These are phyloP conservation scores for Lynx canadensis DNA, from an alignment of 2,113 vertebrate genomes.

Conservation along the genomic window DNA sequence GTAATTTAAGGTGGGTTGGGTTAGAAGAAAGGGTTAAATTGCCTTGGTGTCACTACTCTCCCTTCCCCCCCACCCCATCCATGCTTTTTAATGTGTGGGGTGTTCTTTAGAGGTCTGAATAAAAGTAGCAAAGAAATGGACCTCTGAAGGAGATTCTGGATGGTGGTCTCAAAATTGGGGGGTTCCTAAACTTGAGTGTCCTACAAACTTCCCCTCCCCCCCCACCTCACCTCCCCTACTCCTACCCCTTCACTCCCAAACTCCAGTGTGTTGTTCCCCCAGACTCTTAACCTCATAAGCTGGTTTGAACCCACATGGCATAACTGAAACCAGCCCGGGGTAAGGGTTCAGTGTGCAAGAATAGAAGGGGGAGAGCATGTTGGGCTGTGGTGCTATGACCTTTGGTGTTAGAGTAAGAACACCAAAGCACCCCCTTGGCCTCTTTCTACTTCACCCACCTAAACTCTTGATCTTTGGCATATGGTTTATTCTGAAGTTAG, in stretches of 20 bases:
- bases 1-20: conserved; percentile 53
- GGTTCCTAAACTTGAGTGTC: conserved; percentile 77
- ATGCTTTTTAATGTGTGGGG: conserved; percentile 39
- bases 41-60: background rate
- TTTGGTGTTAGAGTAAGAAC: conserved; percentile 56
- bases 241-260: conserved; percentile 73
- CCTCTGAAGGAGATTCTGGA: conserved; percentile 65
- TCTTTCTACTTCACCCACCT: background rate
- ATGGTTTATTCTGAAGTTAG: conserved; percentile 60
- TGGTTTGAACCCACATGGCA: conserved; percentile 67
- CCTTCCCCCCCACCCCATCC: background rate
- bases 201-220: conserved; percentile 80
- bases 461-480: conserved; percentile 55
- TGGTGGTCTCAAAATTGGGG: conserved; percentile 66
- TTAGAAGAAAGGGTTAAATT: conserved; percentile 67
- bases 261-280: conserved; percentile 66
- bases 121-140: conserved; percentile 43
- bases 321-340: conserved; percentile 64
- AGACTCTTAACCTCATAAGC: conserved; percentile 62
- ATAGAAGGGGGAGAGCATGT: conserved; percentile 22
- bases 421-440: conserved; percentile 38
- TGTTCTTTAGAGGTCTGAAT: conserved; percentile 65
- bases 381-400: conserved; percentile 48
- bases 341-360: conserved; percentile 56
- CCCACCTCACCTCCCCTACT: conserved; percentile 74